Percentiles rank a stretch among this genome's conserved stretches.
Conservation (phyloP, 2,113 vertebrate species). For the Sceloporus tristichus region DNA sequence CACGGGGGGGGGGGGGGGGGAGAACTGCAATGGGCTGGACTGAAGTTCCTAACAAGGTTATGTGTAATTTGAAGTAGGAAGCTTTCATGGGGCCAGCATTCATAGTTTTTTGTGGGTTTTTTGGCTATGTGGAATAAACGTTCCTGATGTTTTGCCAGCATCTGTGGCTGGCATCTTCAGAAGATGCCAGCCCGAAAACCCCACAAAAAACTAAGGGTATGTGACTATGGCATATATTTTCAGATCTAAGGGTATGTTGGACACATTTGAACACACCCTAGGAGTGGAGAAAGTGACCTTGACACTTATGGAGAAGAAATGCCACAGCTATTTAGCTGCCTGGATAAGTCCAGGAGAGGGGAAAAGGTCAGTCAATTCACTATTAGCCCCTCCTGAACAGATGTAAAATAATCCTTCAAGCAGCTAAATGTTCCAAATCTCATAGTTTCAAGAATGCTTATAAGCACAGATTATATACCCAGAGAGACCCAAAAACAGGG, state of each 20-base stretch:
- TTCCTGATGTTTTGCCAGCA: too few relatives aligned
- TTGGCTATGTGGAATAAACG: too few relatives aligned
- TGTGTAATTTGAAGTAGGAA: background rate
- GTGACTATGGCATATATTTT: background rate
- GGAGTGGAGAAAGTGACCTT: background rate
- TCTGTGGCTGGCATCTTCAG: too few relatives aligned
- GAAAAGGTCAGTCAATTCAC: constrained; percentile 13
- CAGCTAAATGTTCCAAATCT: constrained; percentile 40
- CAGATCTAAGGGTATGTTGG: background rate
- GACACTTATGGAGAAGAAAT: background rate
- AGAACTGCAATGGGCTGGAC: too few relatives aligned
- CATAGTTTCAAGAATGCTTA: constrained; percentile 43
- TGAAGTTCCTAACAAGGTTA: background rate
- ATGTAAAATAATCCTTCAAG: constrained; percentile 37
- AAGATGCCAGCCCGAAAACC: too few relatives aligned
- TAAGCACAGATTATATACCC: background rate
- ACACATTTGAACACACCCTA: background rate
- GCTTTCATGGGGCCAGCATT: too few relatives aligned
- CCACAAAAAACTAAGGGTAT: too few relatives aligned
- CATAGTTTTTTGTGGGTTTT: too few relatives aligned
- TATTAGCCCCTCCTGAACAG: constrained; percentile 30
- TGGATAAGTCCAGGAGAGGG: background rate
- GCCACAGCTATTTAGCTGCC: background rate
- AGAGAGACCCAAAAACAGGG: background rate
- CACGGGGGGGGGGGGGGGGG: too few relatives aligned